Base-by-base conservation (phyloP, 2,888 invertebrate genomes). In the Eretmocerus hayati region DNA sequence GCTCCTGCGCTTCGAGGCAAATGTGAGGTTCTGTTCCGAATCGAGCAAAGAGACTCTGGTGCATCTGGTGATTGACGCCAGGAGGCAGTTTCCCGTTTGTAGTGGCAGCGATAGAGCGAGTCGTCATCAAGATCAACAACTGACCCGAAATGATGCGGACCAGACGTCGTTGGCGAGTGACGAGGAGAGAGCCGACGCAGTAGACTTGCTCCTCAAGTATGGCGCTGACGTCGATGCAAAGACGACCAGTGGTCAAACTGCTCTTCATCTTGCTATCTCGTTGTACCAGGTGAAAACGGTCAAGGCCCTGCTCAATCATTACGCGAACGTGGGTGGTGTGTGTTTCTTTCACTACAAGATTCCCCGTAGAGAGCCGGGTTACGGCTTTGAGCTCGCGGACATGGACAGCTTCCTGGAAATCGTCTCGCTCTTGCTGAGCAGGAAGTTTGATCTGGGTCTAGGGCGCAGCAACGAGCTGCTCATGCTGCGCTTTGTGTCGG, bases 231-330 rank as follows among this genome's bases (percentile, higher is more conserved):
- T 80, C 3, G 67, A 74, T 51, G 62, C 81, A 16, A 76, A 78
- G 69, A 92, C 92, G 69, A 75, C 77, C 43, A 90, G 90, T 73
- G 90, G 89, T 0, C 83, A 85, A 68, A 88, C 84, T 23, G 80
- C 83, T 15, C 74, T 91, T 15, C 90, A 91, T 67, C 82, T 89
- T 69, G 87, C 65, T 5, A 50, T 65, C 5, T 30, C 46, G 8
- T 22, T 18, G 2, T 43, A 39, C 9, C 36, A 40, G n/a, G 23
- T 23, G 1, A 26, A 21, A 5, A 50, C 53, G 1, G 46, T 47
- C 2, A 38, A 20, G 15, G 6, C n/a, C 0, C 31, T 53, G 6
- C 16, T 53, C n/a, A 23, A 39, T 8, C 38, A 50, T 16, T 15
- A 19, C 19, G 53, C 53, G n/a, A 19, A 2, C n/a, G 41, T 50